Base-by-base conservation (phyloP, 1,140 invertebrate species). In the Delia radicum region DNA sequence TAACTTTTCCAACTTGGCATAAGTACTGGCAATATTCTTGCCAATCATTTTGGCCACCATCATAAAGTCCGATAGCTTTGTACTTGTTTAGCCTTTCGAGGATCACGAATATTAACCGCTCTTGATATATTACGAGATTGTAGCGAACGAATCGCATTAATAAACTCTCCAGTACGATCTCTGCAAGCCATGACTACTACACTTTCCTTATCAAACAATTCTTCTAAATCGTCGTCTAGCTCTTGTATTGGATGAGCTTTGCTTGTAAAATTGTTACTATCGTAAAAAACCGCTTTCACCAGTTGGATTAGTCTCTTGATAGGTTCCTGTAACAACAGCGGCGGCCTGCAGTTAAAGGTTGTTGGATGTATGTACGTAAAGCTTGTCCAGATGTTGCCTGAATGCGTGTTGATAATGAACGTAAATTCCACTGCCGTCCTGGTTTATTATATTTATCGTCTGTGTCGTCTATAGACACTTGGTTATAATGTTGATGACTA, bases 1-100 rank as follows among this genome's bases (percentile, higher is more conserved):
- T 71, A 99, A 89, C 87, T 99, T 99, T 87, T 99, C 97, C 80
- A 99, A 88, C 88, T 99, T 99, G 29, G 95, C 91, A 88, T 96
- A 99, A 29, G 98, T 99, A 84, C 94, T 97, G 63, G 94, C 93
- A 76, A 99, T 94, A 85, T 99, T 98, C 87, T 94, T 94, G 73
- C 98, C 97, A 79, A 99, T 96, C 80, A 93, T 92, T 88, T 96
- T 96, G 74, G 97, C 96, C 81, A 96, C 94, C 87, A 93, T 91
- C 94, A 98, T 98, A 87, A 99, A 99, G 81, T 98, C 94, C 26
- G 94, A 94, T 97, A 96, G 77, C 92, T 94, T 79, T 94, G 92
- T 62, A 98, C 89, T 71, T 92, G 89, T 85, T 89, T 92, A 26
- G 92, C 92, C 85, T 92, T 93, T 29, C 89, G 88, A 21, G 92